Conservation (phyloP, 2,113 vertebrate genomes). For the Melanerpes formicivorus region DNA sequence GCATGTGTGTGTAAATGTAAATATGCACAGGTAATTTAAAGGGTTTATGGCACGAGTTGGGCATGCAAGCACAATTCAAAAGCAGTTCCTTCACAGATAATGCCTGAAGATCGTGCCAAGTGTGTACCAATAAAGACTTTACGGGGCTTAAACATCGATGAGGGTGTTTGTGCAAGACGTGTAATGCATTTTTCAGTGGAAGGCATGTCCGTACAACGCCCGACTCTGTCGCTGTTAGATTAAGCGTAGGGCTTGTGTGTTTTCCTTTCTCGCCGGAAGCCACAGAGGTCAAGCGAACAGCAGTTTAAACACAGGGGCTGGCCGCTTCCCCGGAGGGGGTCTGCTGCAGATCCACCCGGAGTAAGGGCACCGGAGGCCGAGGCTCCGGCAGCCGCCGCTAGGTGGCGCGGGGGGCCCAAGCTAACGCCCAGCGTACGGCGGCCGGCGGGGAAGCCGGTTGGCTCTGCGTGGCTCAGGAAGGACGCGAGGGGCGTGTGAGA, state of each 20-base stretch:
- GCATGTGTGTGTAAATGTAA: not conserved
- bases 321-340: not conserved
- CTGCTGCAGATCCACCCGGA: not conserved
- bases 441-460: rapidly evolving
- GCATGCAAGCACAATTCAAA: not conserved
- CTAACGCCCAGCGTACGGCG: too few relatives aligned
- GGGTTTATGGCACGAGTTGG: not conserved
- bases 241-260: rapidly evolving
- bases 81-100: not conserved
- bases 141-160: not conserved
- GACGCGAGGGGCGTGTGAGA: rapidly evolving
- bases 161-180: not conserved
- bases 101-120: not conserved
- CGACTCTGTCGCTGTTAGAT: rapidly evolving
- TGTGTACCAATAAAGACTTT: not conserved
- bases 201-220: rapidly evolving
- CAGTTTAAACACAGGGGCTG: not conserved
- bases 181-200: rapidly evolving
- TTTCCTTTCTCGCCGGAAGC: not conserved
- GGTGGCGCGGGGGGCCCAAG: not conserved
- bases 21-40: not conserved
- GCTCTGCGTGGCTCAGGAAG: rapidly evolving
- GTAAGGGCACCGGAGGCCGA: not conserved
- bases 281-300: rapidly evolving
- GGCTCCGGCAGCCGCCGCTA: not conserved